Percentiles rank a stretch among this genome's conserved stretches.
Conservation (phyloP, 2,888 invertebrate genomes). For the Archips xylosteana region DNA sequence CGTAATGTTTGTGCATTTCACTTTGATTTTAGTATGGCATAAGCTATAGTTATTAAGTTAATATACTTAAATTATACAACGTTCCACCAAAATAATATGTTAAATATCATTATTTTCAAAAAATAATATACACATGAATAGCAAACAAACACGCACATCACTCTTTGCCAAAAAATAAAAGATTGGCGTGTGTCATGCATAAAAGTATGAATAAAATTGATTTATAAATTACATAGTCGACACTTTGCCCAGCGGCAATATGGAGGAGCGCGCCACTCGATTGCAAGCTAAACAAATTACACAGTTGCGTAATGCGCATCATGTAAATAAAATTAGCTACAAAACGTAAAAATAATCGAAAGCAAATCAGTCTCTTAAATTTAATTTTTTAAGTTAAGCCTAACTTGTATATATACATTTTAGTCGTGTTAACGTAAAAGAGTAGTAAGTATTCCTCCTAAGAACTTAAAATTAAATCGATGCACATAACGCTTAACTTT, state of each 20-base stretch:
- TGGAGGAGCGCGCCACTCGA: not conserved
- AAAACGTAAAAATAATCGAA: constrained; percentile 60
- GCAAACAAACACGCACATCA: not conserved
- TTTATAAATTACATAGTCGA: not conserved
- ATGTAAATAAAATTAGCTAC: constrained; percentile 25
- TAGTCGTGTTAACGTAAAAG: constrained; percentile 42
- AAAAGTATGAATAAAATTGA: not conserved
- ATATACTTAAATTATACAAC: constrained; percentile 14
- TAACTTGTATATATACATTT: constrained; percentile 76
- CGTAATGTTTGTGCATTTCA: constrained; percentile 17
- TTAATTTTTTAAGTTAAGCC: constrained; percentile 68
- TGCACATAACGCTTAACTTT: not conserved
- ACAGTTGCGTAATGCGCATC: not conserved
- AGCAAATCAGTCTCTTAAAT: constrained; percentile 83
- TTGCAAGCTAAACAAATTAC: not conserved
- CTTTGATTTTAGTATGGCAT: constrained; percentile 29
- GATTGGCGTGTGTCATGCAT: not conserved
- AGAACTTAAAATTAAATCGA: constrained; percentile 13
- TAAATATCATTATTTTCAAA: constrained; percentile 2
- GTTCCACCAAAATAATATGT: not conserved
- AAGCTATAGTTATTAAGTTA: constrained; percentile 9
- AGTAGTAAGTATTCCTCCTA: constrained; percentile 16
- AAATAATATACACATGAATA: not conserved
- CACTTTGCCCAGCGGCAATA: not conserved
- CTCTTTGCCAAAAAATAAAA: not conserved